Conservation (phyloP, 2,888 invertebrate genomes). For the Nemotelus pantherinus region DNA sequence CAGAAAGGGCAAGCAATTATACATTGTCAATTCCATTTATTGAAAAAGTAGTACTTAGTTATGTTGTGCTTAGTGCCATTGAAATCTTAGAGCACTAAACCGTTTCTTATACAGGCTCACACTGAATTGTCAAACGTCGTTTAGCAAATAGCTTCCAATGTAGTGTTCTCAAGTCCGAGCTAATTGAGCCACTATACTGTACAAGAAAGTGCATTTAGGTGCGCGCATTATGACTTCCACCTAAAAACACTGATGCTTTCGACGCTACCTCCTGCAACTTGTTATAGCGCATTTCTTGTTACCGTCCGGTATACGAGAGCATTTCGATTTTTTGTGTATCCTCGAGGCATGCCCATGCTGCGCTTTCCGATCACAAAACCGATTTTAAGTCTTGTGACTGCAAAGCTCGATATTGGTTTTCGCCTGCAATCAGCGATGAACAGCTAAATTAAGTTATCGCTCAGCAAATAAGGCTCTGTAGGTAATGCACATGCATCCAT, state of each 20-base stretch:
- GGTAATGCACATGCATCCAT: constrained; percentile 32
- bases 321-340: background rate
- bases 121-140: too few relatives aligned
- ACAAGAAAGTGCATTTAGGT: constrained; percentile 28
- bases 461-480: constrained; percentile 48
- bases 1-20: too few relatives aligned
- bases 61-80: too few relatives aligned
- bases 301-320: background rate
- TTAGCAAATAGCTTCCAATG: too few relatives aligned
- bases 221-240: constrained; percentile 33
- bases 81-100: too few relatives aligned
- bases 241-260: constrained; percentile 31
- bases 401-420: constrained; percentile 26
- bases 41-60: too few relatives aligned
- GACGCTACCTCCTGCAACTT: constrained; percentile 7
- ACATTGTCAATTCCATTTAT: too few relatives aligned
- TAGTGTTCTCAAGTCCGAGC: background rate
- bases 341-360: constrained; percentile 8
- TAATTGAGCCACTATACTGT: constrained; percentile 29
- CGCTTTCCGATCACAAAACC: constrained; percentile 24
- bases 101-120: too few relatives aligned
- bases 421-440: constrained; percentile 35
- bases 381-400: constrained; percentile 42
- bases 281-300: background rate
- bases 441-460: constrained; percentile 55